Percentiles rank a stretch among this genome's conserved stretches.
These are phyloP conservation scores for Dioctria linearis DNA, from an alignment of 2,888 invertebrate genomes.

Conservation along the genomic window DNA sequence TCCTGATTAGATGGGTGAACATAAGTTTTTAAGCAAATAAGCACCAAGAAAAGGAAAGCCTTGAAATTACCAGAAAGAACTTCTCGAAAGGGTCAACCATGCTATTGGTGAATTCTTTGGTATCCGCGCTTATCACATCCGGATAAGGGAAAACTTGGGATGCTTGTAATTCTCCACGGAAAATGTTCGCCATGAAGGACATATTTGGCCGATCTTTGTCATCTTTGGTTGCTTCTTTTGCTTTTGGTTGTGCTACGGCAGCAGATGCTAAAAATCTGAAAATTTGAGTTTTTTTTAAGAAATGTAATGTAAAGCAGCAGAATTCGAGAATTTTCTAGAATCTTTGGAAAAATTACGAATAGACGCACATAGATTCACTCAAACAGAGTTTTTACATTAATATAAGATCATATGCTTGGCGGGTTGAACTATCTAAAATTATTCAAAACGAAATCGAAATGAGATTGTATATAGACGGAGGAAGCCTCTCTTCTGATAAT, in stretches of 20 bases:
- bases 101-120: constrained; percentile 86
- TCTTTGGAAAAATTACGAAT: no score
- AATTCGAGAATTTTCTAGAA: no score
- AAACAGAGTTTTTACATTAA: no score
- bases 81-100: constrained; percentile 86
- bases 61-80: constrained; percentile 78
- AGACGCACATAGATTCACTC: no score
- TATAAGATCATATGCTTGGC: no score
- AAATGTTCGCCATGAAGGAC: constrained; percentile 96
- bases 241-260: constrained; percentile 62
- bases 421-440: no score
- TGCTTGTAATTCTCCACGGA: constrained; percentile 86
- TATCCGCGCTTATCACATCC: constrained; percentile 85
- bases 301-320: no score
- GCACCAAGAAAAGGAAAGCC: no score
- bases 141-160: constrained; percentile 96
- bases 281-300: background rate
- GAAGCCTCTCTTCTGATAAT: no score
- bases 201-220: constrained; percentile 72
- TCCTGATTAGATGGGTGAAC: constrained; percentile 73
- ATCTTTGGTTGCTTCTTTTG: constrained; percentile 61
- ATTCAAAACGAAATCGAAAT: no score
- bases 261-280: constrained; percentile 59
- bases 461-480: no score
- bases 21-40: no score